Evolutionary conservation across 2,797 vertebrate species (phyloP).

Genomic region (Enteromius radiatus): DNA sequence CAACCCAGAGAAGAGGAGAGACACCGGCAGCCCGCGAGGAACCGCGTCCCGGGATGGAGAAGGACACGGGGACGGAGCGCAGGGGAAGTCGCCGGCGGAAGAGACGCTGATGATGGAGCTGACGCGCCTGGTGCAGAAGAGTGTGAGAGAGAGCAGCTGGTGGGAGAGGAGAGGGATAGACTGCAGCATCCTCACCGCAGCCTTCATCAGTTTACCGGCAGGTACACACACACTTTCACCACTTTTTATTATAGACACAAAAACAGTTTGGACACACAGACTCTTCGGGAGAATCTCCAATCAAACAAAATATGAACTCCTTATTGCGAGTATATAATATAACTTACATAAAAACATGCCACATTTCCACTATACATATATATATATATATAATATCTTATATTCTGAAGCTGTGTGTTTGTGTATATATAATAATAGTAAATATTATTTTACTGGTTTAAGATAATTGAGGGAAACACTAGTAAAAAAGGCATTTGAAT

Average conservation of each 20-base stretch:
- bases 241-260: not conserved
- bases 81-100: not conserved
- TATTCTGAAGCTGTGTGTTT: too few relatives aligned
- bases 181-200: conserved; percentile 82
- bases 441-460: not conserved
- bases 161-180: conserved; percentile 90
- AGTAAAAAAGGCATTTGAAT: not conserved
- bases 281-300: not conserved
- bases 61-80: not conserved
- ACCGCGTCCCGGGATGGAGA: conserved; percentile 34
- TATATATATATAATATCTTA: too few relatives aligned
- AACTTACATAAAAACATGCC: not conserved
- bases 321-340: not conserved
- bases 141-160: conserved; percentile 88
- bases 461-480: not conserved
- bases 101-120: conserved; percentile 87
- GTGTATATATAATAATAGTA: too few relatives aligned
- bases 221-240: conserved; percentile 68
- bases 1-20: conserved; percentile 57
- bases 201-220: conserved; percentile 79
- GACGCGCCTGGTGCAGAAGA: conserved; percentile 80
- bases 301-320: not conserved
- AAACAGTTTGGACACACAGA: not conserved
- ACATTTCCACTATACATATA: not conserved
- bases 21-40: conserved; percentile 3